Percentiles rank a stretch among this genome's conserved stretches.
Evolutionary conservation across 2,888 invertebrate genomes (phyloP).

Genomic region (Sthenelais limicola): DNA sequence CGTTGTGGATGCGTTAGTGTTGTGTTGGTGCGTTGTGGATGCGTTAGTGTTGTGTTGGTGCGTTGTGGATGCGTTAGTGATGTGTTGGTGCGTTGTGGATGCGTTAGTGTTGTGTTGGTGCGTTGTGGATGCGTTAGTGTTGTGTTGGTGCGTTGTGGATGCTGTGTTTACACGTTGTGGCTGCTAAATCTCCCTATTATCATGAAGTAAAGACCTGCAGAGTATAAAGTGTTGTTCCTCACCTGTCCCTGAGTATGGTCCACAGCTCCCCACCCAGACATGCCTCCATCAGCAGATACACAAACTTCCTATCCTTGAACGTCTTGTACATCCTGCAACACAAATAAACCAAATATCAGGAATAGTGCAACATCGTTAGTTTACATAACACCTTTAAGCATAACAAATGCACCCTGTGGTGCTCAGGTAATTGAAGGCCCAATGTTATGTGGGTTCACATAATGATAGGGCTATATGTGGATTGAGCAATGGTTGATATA

Average conservation of each 20-base stretch:
- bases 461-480: background rate
- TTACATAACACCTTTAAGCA: background rate
- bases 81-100: too few species aligned
- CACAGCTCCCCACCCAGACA: slow-evolving; percentile 96
- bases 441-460: background rate
- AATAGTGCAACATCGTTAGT: background rate
- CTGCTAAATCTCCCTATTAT: too few species aligned
- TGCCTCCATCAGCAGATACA: slow-evolving; percentile 95
- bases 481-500: background rate
- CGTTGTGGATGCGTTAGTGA: too few species aligned
- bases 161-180: too few species aligned
- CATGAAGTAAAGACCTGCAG: background rate
- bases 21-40: too few species aligned
- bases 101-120: too few species aligned
- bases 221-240: slow-evolving; percentile 35
- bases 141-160: too few species aligned
- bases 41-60: too few species aligned
- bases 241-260: slow-evolving; percentile 90
- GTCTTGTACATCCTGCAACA: slow-evolving; percentile 85
- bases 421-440: background rate
- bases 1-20: too few species aligned
- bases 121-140: too few species aligned
- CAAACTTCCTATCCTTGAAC: slow-evolving; percentile 90
- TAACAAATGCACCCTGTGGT: background rate
- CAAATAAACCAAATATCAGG: slow-evolving; percentile 32